These are phyloP conservation scores for Poicephalus gulielmi DNA, from an alignment of 2,113 vertebrate genomes.

Conservation along the genomic window DNA sequence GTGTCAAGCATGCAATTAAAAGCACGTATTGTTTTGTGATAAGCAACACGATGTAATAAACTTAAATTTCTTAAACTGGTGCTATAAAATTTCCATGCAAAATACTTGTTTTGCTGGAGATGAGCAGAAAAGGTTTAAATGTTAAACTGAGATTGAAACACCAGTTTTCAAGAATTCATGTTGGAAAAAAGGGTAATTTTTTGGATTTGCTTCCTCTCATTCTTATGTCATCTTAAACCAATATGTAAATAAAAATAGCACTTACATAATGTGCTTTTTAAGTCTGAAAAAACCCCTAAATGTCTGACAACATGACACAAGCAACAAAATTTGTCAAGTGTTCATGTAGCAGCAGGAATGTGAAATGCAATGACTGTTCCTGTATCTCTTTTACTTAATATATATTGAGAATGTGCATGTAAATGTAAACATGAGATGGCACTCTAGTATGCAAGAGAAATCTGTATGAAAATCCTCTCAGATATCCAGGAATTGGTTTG, in stretches of 20 bases:
- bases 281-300: not conserved
- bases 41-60: not conserved
- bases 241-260: not conserved
- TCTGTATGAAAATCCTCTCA: not conserved
- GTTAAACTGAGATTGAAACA: not conserved
- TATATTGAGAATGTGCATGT: not conserved
- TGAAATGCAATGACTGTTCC: not conserved
- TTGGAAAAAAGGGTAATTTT: not conserved
- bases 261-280: not conserved
- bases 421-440: not conserved
- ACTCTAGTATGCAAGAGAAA: not conserved
- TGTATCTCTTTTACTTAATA: not conserved
- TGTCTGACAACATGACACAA: not conserved
- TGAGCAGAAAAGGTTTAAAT: not conserved
- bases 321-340: not conserved
- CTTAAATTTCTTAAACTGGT: not conserved
- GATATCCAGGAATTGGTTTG: not conserved
- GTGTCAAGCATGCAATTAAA: not conserved
- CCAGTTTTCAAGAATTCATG: not conserved
- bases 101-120: not conserved
- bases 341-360: not conserved
- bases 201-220: not conserved
- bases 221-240: not conserved
- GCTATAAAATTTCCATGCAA: not conserved
- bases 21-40: not conserved